Conservation (phyloP, 2,113 vertebrate species). For the Pelecanoides urinatrix region DNA sequence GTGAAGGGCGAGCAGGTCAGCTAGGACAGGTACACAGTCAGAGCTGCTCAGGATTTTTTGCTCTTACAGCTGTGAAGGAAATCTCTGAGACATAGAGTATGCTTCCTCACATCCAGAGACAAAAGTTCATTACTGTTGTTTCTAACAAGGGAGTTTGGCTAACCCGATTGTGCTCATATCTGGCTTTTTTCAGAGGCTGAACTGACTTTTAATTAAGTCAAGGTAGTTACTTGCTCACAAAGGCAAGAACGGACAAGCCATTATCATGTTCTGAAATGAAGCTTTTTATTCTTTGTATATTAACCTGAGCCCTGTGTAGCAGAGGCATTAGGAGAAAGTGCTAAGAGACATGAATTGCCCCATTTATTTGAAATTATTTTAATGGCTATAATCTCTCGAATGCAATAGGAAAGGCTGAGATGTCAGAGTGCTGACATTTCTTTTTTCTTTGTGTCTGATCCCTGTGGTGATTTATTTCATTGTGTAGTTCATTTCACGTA, state of each 20-base stretch:
- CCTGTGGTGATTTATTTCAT: not conserved
- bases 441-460: not conserved
- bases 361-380: not conserved
- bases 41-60: not conserved
- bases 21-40: not conserved
- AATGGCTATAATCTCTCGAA: not conserved
- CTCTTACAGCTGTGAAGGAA: not conserved
- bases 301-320: not conserved
- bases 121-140: not conserved
- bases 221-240: not conserved
- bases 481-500: too few species aligned
- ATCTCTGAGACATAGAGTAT: not conserved
- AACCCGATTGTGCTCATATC: not conserved
- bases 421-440: not conserved
- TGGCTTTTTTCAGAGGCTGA: not conserved
- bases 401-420: not conserved
- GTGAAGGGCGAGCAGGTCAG: not conserved
- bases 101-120: not conserved
- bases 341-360: not conserved
- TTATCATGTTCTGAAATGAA: not conserved
- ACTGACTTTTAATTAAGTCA: not conserved
- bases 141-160: not conserved
- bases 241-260: not conserved
- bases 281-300: not conserved
- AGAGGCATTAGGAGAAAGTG: not conserved